Conservation (phyloP, 2,113 vertebrate species). For the Cisticola juncidis region DNA sequence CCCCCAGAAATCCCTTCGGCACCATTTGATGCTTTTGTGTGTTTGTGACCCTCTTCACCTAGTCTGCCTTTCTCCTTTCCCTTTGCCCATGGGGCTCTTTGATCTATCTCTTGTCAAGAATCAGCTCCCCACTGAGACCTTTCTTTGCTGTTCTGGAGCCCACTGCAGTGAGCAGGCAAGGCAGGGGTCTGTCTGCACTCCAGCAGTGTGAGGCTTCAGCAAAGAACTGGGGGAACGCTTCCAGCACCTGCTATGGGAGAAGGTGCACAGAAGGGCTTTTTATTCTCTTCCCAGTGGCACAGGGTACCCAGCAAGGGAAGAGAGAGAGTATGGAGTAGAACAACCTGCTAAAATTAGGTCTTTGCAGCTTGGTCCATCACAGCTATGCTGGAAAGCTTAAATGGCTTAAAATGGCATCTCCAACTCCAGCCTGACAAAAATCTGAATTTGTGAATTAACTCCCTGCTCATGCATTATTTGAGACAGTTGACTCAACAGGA, state of each 20-base stretch:
- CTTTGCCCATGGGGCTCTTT: neutral
- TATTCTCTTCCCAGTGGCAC: neutral
- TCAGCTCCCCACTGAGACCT: neutral
- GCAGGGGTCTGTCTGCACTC: fast-evolving
- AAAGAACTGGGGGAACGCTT: neutral
- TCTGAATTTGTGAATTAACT: neutral
- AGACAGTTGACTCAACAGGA: neutral
- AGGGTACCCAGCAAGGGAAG: neutral
- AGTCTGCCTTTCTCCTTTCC: neutral
- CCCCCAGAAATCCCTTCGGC: fast-evolving
- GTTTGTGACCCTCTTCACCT: neutral
- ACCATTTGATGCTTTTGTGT: neutral
- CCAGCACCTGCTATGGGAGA: neutral
- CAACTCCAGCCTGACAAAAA: neutral
- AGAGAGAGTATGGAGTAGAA: neutral
- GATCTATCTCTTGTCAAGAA: neutral
- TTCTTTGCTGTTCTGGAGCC: neutral
- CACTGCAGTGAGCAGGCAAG: neutral
- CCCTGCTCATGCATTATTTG: neutral
- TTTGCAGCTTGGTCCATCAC: neutral
- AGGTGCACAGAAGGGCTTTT: neutral
- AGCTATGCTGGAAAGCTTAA: neutral
- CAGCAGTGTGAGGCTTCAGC: neutral
- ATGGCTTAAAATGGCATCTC: neutral
- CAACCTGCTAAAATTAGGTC: neutral